Percentiles rank a stretch among this genome's conserved stretches.
Evolutionary conservation across 2,113 vertebrate species (phyloP).

Genomic region (Numenius arquata): DNA sequence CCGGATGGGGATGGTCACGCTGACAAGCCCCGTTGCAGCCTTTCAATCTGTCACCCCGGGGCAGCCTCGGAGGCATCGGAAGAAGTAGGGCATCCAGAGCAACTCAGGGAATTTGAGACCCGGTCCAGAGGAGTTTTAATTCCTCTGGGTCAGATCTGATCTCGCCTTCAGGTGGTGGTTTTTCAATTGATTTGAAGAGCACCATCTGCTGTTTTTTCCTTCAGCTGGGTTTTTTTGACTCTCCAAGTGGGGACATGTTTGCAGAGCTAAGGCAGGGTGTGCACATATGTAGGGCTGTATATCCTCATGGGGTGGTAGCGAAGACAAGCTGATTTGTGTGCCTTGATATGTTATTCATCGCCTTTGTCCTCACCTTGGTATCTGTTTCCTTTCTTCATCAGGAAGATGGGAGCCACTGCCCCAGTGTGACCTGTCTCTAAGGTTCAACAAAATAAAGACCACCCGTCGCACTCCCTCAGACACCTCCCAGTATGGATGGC

Average conservation of each 20-base stretch:
- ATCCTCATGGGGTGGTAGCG: not conserved
- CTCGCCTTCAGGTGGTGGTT: not conserved
- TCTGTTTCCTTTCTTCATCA: constrained; percentile 39
- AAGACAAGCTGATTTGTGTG: not conserved
- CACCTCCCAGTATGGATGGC: constrained; percentile 70
- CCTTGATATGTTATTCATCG: not conserved
- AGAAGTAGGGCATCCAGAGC: not conserved
- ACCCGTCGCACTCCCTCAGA: not conserved
- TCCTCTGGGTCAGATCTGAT: not conserved
- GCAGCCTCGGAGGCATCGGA: fast-evolving
- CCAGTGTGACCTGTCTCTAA: constrained; percentile 44
- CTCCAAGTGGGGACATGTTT: not conserved
- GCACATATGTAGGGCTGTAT: not conserved
- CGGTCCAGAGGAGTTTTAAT: not conserved
- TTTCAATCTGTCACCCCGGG: fast-evolving
- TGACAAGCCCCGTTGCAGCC: not conserved
- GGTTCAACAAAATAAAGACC: not conserved
- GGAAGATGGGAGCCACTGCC: constrained; percentile 69
- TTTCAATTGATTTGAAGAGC: not conserved
- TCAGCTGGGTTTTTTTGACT: not conserved
- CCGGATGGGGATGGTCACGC: not conserved
- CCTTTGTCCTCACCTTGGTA: constrained; percentile 21
- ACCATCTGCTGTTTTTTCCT: not conserved
- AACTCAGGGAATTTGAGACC: not conserved
- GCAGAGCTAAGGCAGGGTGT: not conserved